Base-by-base conservation (phyloP, 2,113 vertebrate genomes). In the Neogale vison region DNA sequence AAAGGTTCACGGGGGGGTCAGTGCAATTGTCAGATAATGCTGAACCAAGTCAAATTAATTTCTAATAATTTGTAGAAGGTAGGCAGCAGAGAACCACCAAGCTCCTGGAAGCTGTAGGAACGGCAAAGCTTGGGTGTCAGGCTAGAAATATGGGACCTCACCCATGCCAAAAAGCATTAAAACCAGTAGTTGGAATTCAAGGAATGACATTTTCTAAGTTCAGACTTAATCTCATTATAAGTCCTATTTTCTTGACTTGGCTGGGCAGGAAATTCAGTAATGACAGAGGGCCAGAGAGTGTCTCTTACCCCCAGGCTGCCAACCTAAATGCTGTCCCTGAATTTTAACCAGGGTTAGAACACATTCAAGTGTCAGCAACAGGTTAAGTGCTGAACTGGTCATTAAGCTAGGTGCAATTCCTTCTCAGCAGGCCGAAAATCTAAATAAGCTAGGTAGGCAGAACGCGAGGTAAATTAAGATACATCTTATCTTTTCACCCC, bases 1-100 rank as follows among this genome's bases (percentile, higher is more conserved):
- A 90, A 96, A 98, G 81, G 95, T 98, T 99, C 98, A 97, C 6
- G 2, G 9, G 55, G 61, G 63, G 82, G 93, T 98, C 97, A 98
- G 92, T 59, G 94, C 18, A 26, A 96, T 98, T 98, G 98, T 98
- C 96, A 97, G 97, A 97, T 98, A 98, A 97, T 98, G 97, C 81
- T 97, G 98, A 98, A 98, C 93, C 79, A 96, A 98, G 96, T 97
- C 98, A 98, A 98, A 98, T 98, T 98, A 98, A 95, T 98, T 98
- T 95, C 97, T 95, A 97, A 94, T 93, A 76, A 97, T 96, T 97
- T 97, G 86, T 96, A 79, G 82, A 97, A 95, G 11, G 61, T 94
- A 92, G 77, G 98, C 85, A 95, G 95, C 47, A 31, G 89, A 93
- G 79, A 97, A 98, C 94, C 91, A 97, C 94, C 42, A 96, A 88